Evolutionary conservation across 2,888 invertebrate species (phyloP).

Genomic region (Pogonocherus hispidulus): DNA sequence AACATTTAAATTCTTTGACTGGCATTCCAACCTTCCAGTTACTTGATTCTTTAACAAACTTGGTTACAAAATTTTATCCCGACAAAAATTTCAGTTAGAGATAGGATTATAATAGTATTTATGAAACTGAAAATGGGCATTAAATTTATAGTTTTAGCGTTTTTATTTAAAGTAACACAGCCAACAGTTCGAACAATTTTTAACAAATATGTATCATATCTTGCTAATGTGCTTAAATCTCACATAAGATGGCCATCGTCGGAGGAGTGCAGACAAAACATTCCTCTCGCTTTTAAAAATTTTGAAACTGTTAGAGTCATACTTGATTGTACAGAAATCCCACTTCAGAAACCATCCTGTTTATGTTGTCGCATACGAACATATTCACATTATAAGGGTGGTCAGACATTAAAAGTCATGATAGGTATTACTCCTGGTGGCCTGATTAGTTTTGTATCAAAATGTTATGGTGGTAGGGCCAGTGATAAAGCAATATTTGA

Average conservation of each 20-base stretch:
- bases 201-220: too few species aligned
- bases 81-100: too few species aligned
- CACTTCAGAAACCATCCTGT: background rate
- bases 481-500: background rate
- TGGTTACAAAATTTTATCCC: too few species aligned
- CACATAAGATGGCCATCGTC: background rate
- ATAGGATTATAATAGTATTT: too few species aligned
- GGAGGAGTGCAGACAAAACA: background rate
- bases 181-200: background rate
- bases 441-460: background rate
- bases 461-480: background rate
- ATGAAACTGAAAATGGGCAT: constrained; percentile 8
- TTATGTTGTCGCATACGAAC: too few species aligned
- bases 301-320: background rate
- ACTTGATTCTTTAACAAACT: too few species aligned
- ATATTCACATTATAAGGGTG: too few species aligned
- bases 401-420: too few species aligned
- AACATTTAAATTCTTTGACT: background rate
- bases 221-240: too few species aligned
- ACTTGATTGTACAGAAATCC: constrained; percentile 2
- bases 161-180: constrained; percentile 2
- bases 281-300: background rate
- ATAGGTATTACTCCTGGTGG: too few species aligned
- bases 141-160: background rate
- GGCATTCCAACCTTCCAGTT: too few species aligned